Evolutionary conservation across 2,888 invertebrate species (phyloP), one percentile per base, ranked within the genome.

Genomic region (Drosophila crucigera): DNA sequence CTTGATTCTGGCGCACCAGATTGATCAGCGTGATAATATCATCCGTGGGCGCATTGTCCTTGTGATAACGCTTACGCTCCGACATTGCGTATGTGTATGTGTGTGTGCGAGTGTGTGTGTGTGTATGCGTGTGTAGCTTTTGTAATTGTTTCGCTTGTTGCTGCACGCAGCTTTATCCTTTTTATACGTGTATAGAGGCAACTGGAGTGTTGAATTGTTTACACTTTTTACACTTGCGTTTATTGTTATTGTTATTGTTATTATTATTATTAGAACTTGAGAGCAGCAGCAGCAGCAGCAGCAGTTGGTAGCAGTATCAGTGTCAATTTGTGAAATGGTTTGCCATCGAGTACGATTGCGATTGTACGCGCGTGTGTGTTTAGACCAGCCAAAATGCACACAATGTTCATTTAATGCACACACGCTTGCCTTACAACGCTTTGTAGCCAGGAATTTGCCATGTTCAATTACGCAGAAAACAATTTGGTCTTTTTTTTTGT

Each of bases 41-140:
- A 72, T 92, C 92, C 62, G 92, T 82, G 49, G 92, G 91, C 60
- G 91, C 90, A 60, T 90, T 88, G 79, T 92, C 92, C 85, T 92
- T 92, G 78, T 92, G 92, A 79, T 92, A 92, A 52, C 92, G 91
- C 68, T 92, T 91, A 58, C 92, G 92, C 80, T 91, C 92, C 94
- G 99, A 99, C 91, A 99, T 99, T 98, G 98, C 98, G 14, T 49
- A 22, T 59, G 49, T 59, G 30, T 30, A 9, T 35, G 37, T 41
- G 28, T 55, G n/a, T 35, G 43, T 11, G 10, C 1, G n/a, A 1
- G 7, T 22, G 43, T 33, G 28, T 67, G 19, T 62, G 19, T 67
- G 49, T 30, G 30, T 30, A 5, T 30, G 30, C 25, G 33, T 47
- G 35, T 55, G 49, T 58, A 31, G 30, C 47, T 58, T 68, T 69